Evolutionary conservation across 1,140 invertebrate species (phyloP).

Genomic region (Arion vulgaris): DNA sequence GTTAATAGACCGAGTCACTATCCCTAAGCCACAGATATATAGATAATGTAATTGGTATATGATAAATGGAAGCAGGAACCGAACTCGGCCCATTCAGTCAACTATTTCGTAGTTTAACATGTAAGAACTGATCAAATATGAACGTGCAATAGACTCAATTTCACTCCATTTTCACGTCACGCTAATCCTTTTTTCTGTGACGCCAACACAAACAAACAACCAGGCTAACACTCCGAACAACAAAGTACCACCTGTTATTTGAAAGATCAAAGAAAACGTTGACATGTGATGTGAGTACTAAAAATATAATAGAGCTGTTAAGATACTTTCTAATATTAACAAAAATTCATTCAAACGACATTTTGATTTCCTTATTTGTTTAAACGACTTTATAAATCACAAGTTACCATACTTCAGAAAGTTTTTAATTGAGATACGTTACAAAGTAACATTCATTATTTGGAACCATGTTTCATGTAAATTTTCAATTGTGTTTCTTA

Average conservation of each 20-base stretch:
- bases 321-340: neutral
- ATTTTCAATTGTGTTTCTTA: no score
- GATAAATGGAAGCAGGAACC: no score
- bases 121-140: neutral
- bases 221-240: neutral
- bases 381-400: neutral
- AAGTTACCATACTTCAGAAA: neutral
- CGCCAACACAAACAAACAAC: neutral
- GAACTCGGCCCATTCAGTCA: neutral
- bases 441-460: neutral
- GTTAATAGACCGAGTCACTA: no score
- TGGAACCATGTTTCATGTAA: no score
- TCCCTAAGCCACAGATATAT: no score
- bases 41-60: no score
- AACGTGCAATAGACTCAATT: neutral
- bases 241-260: neutral
- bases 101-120: neutral
- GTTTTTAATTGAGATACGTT: neutral
- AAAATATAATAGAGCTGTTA: neutral
- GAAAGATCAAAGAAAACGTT: neutral
- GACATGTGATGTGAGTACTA: neutral
- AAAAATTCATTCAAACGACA: neutral
- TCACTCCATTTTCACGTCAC: neutral
- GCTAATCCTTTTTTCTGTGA: neutral
- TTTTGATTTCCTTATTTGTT: no score